Conservation (phyloP, 92 coral and sea anemone genomes). For the Zoanthus solanderi region DNA sequence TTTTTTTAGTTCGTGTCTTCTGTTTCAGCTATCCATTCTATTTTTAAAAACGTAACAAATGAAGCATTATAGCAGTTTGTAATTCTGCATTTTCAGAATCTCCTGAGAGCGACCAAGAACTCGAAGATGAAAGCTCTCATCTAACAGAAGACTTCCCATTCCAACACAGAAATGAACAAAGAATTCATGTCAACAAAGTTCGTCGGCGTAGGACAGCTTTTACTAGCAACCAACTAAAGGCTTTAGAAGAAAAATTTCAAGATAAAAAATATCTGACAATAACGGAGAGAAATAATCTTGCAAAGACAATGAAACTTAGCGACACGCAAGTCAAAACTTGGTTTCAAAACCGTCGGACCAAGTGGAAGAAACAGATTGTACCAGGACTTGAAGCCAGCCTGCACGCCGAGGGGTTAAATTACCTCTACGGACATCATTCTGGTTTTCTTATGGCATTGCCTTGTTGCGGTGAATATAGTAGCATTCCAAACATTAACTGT, state of each 20-base stretch:
- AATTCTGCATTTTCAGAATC: slow-evolving; percentile 5
- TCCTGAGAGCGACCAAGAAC: slow-evolving; percentile 24
- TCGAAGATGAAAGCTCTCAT: slow-evolving; percentile 25
- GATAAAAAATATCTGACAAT: slow-evolving; percentile 99
- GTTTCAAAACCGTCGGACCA: slow-evolving; percentile 97
- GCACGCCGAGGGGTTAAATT: slow-evolving; percentile 71
- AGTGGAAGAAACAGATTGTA: slow-evolving; percentile 98
- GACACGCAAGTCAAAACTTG: slow-evolving; percentile 99
- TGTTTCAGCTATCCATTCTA: neutral
- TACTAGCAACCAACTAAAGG: slow-evolving; percentile 94
- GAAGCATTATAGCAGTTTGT: neutral
- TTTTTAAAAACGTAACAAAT: neutral
- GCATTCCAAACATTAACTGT: slow-evolving; percentile 26
- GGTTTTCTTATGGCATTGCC: slow-evolving; percentile 54
- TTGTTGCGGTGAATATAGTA: slow-evolving; percentile 55
- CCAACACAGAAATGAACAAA: slow-evolving; percentile 35
- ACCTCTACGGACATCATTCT: slow-evolving; percentile 66
- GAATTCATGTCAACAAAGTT: slow-evolving; percentile 74
- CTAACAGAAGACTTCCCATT: neutral
- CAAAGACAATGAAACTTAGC: slow-evolving; percentile 85
- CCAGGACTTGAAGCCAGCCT: slow-evolving; percentile 84
- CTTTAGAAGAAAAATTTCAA: slow-evolving; percentile 92
- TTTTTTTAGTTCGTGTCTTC: too few species aligned
- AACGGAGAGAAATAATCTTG: slow-evolving; percentile 94
- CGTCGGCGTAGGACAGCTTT: slow-evolving; percentile 95